Base-by-base conservation (phyloP, 2,113 vertebrate species). In the Thymallus thymallus region DNA sequence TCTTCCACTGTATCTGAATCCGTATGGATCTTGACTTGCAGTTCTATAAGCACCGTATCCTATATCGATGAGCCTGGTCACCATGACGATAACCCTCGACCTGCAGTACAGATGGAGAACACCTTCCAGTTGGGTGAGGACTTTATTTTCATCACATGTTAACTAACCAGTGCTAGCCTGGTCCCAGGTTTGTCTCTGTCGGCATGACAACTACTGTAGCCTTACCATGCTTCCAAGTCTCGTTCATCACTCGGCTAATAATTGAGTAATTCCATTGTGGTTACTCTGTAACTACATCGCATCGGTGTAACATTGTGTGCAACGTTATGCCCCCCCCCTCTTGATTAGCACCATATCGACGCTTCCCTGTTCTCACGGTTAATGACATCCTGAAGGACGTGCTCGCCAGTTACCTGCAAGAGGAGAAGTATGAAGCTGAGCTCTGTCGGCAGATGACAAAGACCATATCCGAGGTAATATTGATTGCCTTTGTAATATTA, bases 331-430 rank as follows among this genome's bases (percentile, higher is more conserved):
- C 61, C 9, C 32, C 30, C 6, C 9, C 35, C 70, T 77, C 48
- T 65, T 4, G 45, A 82, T 55, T 83, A 96, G 96, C 88, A 72
- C 93, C 96, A 0, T 5, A 12, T 30, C 76, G 79, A 75, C 89
- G 82, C 55, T 96, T 98, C 84, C 94, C 95, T 16, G 87, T 86
- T 69, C 55, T 73, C 3, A 84, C 76, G 16, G 93, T 95, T 76
- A 91, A 89, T 16, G 87, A 84, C 14, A 96, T 99, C 80, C 89
- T 99, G 86, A 89, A 91, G 89, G 97, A 97, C 0, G 95, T 95
- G 26, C 85, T 98, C 22, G 90, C 83, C 12, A 93, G 73, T 73
- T 91, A 91, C 70, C 90, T 97, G 48, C 91, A 92, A 82, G 93
- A 95, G 69, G 93, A 91, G 86, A 87, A 86, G 26, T 98, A 96